phyloP scores from a whole-genome alignment of 2,888 invertebrate genomes.

The Drosophila nr. medialis region DNA sequence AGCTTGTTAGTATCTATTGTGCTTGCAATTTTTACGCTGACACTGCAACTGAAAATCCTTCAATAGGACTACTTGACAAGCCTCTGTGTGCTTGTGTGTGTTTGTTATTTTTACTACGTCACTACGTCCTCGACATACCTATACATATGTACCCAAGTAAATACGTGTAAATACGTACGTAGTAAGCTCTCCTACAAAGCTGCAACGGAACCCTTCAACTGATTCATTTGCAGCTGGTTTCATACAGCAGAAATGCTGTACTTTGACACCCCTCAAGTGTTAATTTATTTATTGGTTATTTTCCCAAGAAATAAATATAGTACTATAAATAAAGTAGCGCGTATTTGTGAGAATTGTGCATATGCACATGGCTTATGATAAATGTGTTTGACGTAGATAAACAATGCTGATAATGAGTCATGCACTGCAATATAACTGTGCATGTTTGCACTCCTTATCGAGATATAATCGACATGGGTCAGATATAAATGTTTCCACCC shows the following conservation, averaged over 20 bases:
- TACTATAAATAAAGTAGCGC: neutral
- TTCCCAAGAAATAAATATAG: neutral
- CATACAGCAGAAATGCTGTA: neutral
- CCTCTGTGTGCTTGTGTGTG: slow-evolving; percentile 14
- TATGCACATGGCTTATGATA: neutral
- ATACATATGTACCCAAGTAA: slow-evolving; percentile 15
- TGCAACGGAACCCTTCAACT: slow-evolving; percentile 14
- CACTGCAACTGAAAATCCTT: slow-evolving; percentile 63
- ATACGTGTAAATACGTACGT: slow-evolving; percentile 1
- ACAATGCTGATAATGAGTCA: slow-evolving; percentile 7
- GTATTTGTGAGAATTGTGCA: neutral
- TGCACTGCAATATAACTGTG: slow-evolving; percentile 3
- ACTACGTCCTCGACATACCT: slow-evolving; percentile 64
- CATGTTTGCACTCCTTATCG: neutral
- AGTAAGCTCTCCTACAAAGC: slow-evolving; percentile 6
- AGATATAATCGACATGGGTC: slow-evolving; percentile 27
- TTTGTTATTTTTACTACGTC: slow-evolving; percentile 56
- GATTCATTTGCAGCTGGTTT: slow-evolving; percentile 27
- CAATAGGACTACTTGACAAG: slow-evolving; percentile 62
- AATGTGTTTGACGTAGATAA: neutral
- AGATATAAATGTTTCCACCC: slow-evolving; percentile 3
- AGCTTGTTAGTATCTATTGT: slow-evolving; percentile 64
- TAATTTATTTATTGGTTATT: neutral
- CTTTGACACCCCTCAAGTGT: neutral
- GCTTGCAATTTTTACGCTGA: slow-evolving; percentile 72